These are phyloP conservation scores for Lagopus muta DNA, from an alignment of 2,113 vertebrate species.

Conservation along the genomic window DNA sequence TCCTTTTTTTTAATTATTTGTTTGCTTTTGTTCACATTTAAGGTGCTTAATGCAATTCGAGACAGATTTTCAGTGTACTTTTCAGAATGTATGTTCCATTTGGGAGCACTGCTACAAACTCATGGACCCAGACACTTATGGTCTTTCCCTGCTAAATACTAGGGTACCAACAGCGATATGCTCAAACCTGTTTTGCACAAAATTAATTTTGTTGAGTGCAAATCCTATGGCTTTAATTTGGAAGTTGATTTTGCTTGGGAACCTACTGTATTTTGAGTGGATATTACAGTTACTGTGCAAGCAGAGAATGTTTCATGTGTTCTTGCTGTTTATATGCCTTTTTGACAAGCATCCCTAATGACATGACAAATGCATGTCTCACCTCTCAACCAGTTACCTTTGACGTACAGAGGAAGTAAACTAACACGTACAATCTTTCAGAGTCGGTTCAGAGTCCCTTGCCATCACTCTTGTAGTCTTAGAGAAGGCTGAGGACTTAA, in stretches of 20 bases:
- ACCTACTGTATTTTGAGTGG: not conserved
- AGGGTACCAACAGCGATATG: not conserved
- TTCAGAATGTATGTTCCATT: not conserved
- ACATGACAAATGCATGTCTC: not conserved
- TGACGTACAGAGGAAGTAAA: not conserved
- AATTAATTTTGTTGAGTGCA: not conserved
- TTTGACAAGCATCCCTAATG: not conserved
- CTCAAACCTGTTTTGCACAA: not conserved
- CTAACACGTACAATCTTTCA: no score
- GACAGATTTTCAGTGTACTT: not conserved
- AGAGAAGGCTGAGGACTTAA: not conserved
- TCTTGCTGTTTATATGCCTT: no score
- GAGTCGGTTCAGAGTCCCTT: not conserved
- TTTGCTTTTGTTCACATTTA: not conserved
- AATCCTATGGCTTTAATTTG: not conserved
- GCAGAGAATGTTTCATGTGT: not conserved
- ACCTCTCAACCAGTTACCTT: not conserved
- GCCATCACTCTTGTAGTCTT: not conserved
- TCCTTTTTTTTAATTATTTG: not conserved
- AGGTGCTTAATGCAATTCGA: not conserved
- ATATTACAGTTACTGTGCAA: not conserved
- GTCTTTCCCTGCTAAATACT: not conserved
- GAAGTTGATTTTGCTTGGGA: not conserved
- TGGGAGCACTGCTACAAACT: not conserved
- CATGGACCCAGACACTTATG: accelerated